A percentile compares a stretch with the other conserved stretches of the same genome.
phyloP scores from a whole-genome alignment of 1,140 invertebrate species.

The Lasioglossum albipes region DNA sequence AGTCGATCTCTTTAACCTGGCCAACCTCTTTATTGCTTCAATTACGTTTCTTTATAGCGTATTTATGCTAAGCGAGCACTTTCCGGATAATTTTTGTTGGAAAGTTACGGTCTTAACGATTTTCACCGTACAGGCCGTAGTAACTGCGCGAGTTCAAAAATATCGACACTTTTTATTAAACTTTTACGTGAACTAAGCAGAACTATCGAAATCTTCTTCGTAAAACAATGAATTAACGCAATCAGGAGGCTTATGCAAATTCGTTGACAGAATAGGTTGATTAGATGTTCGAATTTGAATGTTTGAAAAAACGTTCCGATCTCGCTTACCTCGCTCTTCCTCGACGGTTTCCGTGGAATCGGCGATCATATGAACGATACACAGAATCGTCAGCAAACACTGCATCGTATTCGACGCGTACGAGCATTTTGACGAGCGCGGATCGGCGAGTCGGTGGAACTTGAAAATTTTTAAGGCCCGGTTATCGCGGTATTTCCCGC shows the following conservation, averaged over 20 bases:
- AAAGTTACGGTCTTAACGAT: no score
- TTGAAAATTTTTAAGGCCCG: conserved; percentile 12
- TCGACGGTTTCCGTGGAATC: conserved; percentile 23
- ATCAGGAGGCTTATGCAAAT: no score
- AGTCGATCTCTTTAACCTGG: neutral
- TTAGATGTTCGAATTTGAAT: neutral
- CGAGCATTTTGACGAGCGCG: conserved; percentile 56
- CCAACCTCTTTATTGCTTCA: neutral
- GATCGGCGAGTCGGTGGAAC: conserved; percentile 4
- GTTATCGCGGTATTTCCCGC: conserved; percentile 30
- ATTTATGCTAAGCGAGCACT: neutral
- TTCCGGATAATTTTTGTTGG: no score
- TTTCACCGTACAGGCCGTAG: no score
- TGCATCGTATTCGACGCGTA: conserved; percentile 54
- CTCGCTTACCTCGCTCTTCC: conserved; percentile 56
- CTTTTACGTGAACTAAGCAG: no score
- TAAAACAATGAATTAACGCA: no score
- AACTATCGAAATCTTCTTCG: no score
- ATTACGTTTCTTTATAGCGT: neutral
- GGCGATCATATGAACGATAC: conserved; percentile 43
- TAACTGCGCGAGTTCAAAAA: neutral
- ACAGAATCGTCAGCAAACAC: conserved; percentile 55
- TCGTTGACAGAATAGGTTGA: no score
- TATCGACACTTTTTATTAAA: neutral
- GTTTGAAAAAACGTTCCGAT: neutral